Evolutionary conservation across 2,888 invertebrate genomes (phyloP), one percentile per base, ranked within the genome.

Genomic region (Notodonta dromedarius): DNA sequence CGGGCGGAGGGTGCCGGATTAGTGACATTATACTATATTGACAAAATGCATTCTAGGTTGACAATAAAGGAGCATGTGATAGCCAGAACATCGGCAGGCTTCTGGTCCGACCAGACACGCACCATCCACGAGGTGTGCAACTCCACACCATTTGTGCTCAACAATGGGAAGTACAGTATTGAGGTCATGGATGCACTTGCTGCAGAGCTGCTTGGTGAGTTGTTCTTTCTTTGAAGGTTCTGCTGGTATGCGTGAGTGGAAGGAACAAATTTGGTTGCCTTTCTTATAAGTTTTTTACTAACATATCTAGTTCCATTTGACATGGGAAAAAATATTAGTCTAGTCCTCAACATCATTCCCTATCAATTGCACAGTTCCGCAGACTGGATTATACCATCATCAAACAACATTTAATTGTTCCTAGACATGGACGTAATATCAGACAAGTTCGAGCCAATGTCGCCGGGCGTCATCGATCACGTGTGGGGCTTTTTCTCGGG

Each of bases 401-500:
- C 24, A 24, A 24, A 24, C 24, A 24, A 2, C 24, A 6, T 35
- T 35, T 35, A 2, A 35, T 35, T 7, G 35, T 35, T 35, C 2
- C 1, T 73, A 89, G 97, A 97, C 77, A 94, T 98, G 94, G 97
- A 97, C 77, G 96, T 96, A 0, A 96, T 98, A 70, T 96, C 97
- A 52, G 97, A 97, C 86, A 95, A 96, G 66, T 98, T 97, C 84
- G 96, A 97, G 80, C 97, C 97, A 0, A 96, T 96, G 74, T 94
- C 95, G 0, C 95, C 96, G 4, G 96, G 96, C 9, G 94, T 97
- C 53, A 95, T 97, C 66, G 97, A 97, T 86, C 96, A 97, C 77
- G 94, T 98, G 32, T 96, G 97, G 95, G 97, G 97, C 3, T 97
- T 97, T 85, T 96, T 98, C 80, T 96, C 96, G 73, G 98, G 98